A percentile compares a stretch with the other conserved stretches of the same genome.
Evolutionary conservation across 2,888 invertebrate species (phyloP).

Genomic region (Cyclophora albipunctata): DNA sequence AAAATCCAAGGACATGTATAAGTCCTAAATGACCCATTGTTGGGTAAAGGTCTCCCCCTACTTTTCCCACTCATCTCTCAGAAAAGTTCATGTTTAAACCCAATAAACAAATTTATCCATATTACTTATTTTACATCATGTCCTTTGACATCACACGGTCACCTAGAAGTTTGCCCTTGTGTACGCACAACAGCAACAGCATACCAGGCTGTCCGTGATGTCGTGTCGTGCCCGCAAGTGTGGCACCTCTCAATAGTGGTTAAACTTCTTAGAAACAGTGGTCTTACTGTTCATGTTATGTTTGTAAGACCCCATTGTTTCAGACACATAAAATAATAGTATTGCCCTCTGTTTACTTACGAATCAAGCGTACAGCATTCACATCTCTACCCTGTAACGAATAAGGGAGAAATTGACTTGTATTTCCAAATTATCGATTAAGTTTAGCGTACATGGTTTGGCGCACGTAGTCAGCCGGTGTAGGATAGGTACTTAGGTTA

Average conservation of each 20-base stretch:
- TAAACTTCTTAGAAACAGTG: conserved; percentile 55
- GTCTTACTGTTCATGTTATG: conserved; percentile 44
- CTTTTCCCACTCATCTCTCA: neutral
- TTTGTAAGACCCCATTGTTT: conserved; percentile 48
- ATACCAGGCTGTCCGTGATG: neutral
- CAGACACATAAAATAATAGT: conserved; percentile 18
- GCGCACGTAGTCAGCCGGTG: conserved; percentile 38
- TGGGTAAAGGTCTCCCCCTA: no score
- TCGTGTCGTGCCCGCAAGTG: neutral
- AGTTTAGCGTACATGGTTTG: conserved; percentile 32
- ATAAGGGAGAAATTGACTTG: conserved; percentile 5
- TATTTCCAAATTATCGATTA: no score
- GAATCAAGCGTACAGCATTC: neutral
- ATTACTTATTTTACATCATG: no score
- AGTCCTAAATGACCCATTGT: no score
- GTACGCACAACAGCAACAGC: no score
- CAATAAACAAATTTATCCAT: neutral
- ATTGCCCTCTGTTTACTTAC: conserved; percentile 20
- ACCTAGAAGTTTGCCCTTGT: no score
- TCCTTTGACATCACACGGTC: no score
- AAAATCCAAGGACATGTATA: no score
- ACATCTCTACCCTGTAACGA: conserved; percentile 5
- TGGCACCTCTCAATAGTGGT: conserved; percentile 6
- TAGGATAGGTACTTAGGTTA: conserved; percentile 5
- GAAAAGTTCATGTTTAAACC: neutral